phyloP scores from a whole-genome alignment of 2,797 vertebrate genomes.

The Danio tinwini region DNA sequence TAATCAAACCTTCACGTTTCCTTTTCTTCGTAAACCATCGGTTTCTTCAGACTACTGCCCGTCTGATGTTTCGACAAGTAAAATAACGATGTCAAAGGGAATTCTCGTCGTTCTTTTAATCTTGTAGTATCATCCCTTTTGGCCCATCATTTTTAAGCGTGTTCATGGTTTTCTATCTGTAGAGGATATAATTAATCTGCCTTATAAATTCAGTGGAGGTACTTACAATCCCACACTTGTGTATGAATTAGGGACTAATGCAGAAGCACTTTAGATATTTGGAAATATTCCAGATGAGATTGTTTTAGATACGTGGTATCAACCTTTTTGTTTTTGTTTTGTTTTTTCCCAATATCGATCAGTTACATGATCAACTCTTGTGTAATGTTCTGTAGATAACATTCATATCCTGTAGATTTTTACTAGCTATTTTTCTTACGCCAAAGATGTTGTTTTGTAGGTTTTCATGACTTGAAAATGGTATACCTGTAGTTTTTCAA shows the following conservation, averaged over 20 bases:
- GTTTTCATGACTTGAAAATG: slow-evolving; percentile 74
- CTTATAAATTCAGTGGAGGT: slow-evolving; percentile 78
- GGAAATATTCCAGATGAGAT: slow-evolving; percentile 85
- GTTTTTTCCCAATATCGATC: slow-evolving; percentile 83
- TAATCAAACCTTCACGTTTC: slow-evolving; percentile 45
- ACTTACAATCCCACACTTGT: slow-evolving; percentile 68
- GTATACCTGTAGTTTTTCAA: slow-evolving; percentile 77
- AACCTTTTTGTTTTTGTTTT: slow-evolving; percentile 57
- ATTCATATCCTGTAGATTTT: slow-evolving; percentile 79
- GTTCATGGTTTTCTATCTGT: slow-evolving; percentile 65
- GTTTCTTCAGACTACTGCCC: slow-evolving; percentile 56
- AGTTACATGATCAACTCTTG: slow-evolving; percentile 95
- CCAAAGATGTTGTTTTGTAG: slow-evolving; percentile 82
- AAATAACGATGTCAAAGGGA: slow-evolving; percentile 61
- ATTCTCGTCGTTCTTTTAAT: slow-evolving; percentile 56
- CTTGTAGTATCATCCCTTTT: slow-evolving; percentile 35
- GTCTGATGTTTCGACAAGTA: slow-evolving; percentile 48
- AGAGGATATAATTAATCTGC: slow-evolving; percentile 72
- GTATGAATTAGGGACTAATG: slow-evolving; percentile 77
- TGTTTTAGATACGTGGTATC: slow-evolving; percentile 95
- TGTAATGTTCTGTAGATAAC: slow-evolving; percentile 75
- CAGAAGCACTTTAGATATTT: slow-evolving; percentile 98
- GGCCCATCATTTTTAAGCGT: slow-evolving; percentile 29
- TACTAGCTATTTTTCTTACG: slow-evolving; percentile 80
- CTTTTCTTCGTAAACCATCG: slow-evolving; percentile 69